Conservation (phyloP, 2,797 vertebrate genomes). For the Tinamus major region DNA sequence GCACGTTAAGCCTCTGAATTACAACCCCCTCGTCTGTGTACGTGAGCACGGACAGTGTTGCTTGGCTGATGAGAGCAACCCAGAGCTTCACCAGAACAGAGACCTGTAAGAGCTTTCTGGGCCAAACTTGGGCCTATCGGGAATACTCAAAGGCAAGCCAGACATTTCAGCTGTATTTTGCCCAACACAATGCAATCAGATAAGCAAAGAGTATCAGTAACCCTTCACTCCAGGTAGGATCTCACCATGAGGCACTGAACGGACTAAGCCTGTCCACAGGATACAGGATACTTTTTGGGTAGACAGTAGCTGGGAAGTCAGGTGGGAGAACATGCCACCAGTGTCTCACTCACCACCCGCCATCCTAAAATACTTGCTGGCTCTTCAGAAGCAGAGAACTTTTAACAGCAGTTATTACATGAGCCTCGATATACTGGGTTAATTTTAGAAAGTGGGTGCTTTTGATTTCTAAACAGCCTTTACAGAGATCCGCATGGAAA, state of each 20-base stretch:
- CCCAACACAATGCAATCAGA: accelerated
- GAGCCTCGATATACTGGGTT: neutral
- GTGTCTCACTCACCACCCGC: neutral
- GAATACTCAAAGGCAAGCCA: neutral
- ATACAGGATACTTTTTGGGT: neutral
- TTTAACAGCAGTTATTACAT: neutral
- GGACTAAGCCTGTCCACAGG: neutral
- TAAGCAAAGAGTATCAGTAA: neutral
- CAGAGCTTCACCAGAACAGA: neutral
- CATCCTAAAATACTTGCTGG: neutral
- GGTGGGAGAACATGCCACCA: neutral
- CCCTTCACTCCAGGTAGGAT: neutral
- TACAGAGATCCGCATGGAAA: neutral
- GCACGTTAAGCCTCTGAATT: neutral
- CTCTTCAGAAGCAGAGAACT: neutral
- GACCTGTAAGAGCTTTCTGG: neutral
- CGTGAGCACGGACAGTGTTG: neutral
- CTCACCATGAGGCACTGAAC: neutral
- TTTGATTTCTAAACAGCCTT: neutral
- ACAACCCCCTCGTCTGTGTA: neutral
- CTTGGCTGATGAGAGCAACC: neutral
- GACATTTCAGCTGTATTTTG: neutral
- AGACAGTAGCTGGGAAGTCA: neutral
- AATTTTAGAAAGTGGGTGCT: neutral
- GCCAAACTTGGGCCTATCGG: neutral